Evolutionary conservation across 2,888 invertebrate genomes (phyloP).

Genomic region (Drosophila neoperkinsi): DNA sequence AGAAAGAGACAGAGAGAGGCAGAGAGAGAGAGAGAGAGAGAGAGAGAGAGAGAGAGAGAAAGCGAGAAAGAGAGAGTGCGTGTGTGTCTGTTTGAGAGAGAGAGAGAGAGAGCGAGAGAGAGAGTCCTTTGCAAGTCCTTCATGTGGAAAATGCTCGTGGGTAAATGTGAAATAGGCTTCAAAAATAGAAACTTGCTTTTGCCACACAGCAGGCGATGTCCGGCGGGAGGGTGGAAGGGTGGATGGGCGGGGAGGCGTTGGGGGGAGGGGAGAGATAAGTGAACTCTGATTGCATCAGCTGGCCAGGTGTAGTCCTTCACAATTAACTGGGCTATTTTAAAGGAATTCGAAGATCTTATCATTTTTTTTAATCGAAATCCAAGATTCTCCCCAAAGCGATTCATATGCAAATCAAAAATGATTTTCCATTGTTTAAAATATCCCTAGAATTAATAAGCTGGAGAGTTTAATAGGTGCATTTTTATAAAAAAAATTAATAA

Average conservation of each 20-base stretch:
- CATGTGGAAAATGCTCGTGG: slow-evolving; percentile 60
- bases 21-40: slow-evolving; percentile 11
- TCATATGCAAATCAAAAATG: neutral
- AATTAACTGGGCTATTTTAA: slow-evolving; percentile 1
- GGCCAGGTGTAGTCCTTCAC: slow-evolving; percentile 30
- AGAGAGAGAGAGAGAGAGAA: slow-evolving; percentile 13
- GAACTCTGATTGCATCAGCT: slow-evolving; percentile 52
- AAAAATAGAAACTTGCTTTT: slow-evolving; percentile 47
- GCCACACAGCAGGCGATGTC: slow-evolving; percentile 22
- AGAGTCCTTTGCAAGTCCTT: slow-evolving; percentile 51
- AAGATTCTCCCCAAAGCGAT: neutral
- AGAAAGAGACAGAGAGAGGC: slow-evolving; percentile 5
- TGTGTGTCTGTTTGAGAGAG: neutral
- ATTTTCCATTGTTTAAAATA: neutral
- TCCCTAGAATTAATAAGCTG: neutral
- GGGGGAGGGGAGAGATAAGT: slow-evolving; percentile 6
- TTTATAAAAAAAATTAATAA: neutral
- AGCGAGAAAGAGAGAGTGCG: neutral
- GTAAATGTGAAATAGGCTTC: slow-evolving; percentile 35
- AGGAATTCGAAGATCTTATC: neutral
- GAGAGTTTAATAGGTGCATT: too few relatives aligned
- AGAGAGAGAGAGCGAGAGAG: slow-evolving; percentile 2
- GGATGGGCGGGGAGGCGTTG: neutral
- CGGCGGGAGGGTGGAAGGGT: neutral
- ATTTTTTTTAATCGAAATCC: neutral